phyloP scores from a whole-genome alignment of 2,888 invertebrate genomes.

The Synergus itoensis region DNA sequence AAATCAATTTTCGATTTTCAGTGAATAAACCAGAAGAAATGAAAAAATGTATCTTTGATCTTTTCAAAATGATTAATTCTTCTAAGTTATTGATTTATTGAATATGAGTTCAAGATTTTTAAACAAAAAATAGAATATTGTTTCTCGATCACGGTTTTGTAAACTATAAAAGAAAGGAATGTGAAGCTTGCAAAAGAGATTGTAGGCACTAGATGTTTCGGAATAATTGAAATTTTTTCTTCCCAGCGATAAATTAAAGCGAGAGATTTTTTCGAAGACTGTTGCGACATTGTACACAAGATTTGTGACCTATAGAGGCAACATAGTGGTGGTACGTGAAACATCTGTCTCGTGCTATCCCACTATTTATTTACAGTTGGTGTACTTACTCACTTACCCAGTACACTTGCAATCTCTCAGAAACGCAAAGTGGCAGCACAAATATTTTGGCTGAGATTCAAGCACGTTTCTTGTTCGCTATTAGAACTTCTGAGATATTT shows the following conservation, averaged over 20 bases:
- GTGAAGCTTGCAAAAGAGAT: neutral
- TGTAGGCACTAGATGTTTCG: conserved; percentile 2
- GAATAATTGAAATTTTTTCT: conserved; percentile 34
- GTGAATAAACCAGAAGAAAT: no score
- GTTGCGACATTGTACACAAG: neutral
- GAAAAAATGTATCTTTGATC: no score
- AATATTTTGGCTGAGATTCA: conserved; percentile 20
- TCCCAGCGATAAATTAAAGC: neutral
- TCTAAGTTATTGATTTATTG: no score
- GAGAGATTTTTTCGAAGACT: conserved; percentile 8
- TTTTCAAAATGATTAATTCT: no score
- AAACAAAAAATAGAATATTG: no score
- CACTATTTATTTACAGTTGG: conserved; percentile 21
- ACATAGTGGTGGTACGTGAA: neutral
- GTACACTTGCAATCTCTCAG: neutral
- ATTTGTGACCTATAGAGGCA: conserved; percentile 16
- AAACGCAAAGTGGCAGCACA: conserved; percentile 6
- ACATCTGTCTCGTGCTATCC: conserved; percentile 14
- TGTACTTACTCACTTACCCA: conserved; percentile 14
- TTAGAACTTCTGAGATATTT: neutral
- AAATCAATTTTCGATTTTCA: neutral
- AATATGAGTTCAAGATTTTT: no score
- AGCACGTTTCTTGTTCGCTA: conserved; percentile 16
- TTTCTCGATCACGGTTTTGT: no score
- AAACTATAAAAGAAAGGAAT: neutral